Conservation (phyloP, 2,797 vertebrate species). For the Cichlasoma orientale region DNA sequence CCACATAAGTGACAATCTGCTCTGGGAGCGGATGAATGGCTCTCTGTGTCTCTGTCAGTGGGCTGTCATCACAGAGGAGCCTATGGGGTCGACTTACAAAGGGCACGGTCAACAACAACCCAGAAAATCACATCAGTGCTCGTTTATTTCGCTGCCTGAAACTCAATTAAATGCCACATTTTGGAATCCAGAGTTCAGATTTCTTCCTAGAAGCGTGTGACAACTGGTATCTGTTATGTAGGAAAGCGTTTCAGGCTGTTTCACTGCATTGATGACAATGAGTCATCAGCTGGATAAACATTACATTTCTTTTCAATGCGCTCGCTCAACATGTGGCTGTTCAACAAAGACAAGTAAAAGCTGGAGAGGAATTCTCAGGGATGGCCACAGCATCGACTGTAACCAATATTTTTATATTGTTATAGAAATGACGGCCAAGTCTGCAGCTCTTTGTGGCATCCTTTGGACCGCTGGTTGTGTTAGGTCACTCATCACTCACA, state of each 20-base stretch:
- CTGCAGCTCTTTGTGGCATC: not conserved
- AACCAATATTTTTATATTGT: not conserved
- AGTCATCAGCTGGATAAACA: constrained; percentile 40
- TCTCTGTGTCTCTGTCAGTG: constrained; percentile 73
- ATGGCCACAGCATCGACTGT: not conserved
- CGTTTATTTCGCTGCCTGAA: constrained; percentile 40
- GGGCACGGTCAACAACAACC: constrained; percentile 66
- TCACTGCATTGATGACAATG: constrained; percentile 37
- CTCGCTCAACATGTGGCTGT: constrained; percentile 31
- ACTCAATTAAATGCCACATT: constrained; percentile 27
- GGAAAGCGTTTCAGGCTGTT: constrained; percentile 13
- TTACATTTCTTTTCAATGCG: constrained; percentile 34
- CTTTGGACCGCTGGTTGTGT: not conserved
- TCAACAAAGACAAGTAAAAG: not conserved
- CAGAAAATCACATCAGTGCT: constrained; percentile 44
- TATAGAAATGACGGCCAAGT: not conserved
- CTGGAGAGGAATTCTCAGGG: not conserved
- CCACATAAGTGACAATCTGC: constrained; percentile 68
- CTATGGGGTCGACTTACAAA: constrained; percentile 67
- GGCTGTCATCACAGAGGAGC: constrained; percentile 68
- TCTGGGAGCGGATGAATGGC: constrained; percentile 69
- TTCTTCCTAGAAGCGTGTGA: not conserved
- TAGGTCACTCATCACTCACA: not conserved
- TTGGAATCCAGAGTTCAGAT: constrained; percentile 10
- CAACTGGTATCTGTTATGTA: not conserved